A percentile compares a stretch with the other conserved stretches of the same genome.
phyloP scores from a whole-genome alignment of 1,140 invertebrate species.

The Drosophila chauvacae region DNA sequence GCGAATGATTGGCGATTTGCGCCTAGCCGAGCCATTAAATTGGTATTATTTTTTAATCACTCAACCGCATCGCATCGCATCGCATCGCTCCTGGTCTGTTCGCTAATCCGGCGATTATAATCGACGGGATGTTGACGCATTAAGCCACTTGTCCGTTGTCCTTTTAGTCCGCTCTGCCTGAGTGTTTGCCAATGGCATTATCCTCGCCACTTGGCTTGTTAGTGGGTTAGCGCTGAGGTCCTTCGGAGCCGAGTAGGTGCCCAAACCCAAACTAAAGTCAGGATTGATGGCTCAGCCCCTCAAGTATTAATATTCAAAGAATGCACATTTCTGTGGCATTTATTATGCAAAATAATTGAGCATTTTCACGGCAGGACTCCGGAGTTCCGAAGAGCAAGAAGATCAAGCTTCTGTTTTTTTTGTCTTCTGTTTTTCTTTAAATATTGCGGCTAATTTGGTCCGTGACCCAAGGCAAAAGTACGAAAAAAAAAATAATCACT shows the following conservation, averaged over 20 bases:
- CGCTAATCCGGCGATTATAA: conserved; percentile 11
- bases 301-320: not conserved
- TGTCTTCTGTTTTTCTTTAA: not conserved
- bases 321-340: not conserved
- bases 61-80: not conserved
- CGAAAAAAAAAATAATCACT: not conserved
- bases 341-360: conserved; percentile 2
- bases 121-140: conserved; percentile 42
- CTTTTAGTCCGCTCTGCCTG: not conserved
- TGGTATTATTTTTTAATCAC: conserved; percentile 45
- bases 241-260: not conserved
- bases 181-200: conserved; percentile 14
- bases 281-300: not conserved
- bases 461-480: not conserved
- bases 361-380: not conserved
- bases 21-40: conserved; percentile 30
- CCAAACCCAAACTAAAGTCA: not conserved
- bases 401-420: not conserved
- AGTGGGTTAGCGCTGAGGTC: not conserved
- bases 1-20: conserved; percentile 42
- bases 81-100: not conserved
- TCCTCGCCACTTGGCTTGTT: conserved; percentile 11
- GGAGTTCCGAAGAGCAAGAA: not conserved
- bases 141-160: conserved; percentile 24
- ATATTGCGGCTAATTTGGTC: conserved; percentile 27